A percentile compares a stretch with the other conserved stretches of the same genome.
phyloP scores from a whole-genome alignment of 2,888 invertebrate genomes.

The Tachina lurida region DNA sequence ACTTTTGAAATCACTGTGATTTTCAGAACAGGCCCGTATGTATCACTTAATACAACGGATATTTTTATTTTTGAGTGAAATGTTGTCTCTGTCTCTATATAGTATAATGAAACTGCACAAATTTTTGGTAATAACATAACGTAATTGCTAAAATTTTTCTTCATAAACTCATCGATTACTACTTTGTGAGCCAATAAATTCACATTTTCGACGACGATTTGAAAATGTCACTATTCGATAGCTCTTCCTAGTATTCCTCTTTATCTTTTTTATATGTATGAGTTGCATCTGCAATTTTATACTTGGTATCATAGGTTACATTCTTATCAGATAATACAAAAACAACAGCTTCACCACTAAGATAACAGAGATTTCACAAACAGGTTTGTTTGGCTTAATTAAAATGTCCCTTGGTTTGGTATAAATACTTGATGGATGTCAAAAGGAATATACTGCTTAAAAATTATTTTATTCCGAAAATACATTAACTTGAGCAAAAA shows the following conservation, averaged over 20 bases:
- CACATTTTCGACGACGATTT: constrained; percentile 4
- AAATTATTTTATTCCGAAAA: no score
- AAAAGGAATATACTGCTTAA: no score
- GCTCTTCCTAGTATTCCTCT: constrained; percentile 6
- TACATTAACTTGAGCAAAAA: no score
- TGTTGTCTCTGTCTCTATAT: constrained; percentile 4
- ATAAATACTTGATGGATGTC: no score
- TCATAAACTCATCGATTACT: constrained; percentile 1
- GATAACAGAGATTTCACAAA: constrained; percentile 1
- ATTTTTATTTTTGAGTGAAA: constrained; percentile 26
- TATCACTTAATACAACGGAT: constrained; percentile 1
- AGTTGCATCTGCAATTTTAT: constrained; percentile 20
- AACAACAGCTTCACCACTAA: constrained; percentile 4
- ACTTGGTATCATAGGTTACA: constrained; percentile 11
- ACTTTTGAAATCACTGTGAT: no score
- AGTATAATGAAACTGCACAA: constrained; percentile 11
- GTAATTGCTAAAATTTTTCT: background rate
- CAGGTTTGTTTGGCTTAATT: background rate
- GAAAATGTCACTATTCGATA: background rate
- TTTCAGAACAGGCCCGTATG: no score
- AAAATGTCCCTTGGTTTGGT: no score
- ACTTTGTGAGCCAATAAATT: constrained; percentile 16
- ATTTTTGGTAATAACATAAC: constrained; percentile 1
- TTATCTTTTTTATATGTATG: constrained; percentile 6
- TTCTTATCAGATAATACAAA: constrained; percentile 8